A percentile compares a stretch with the other conserved stretches of the same genome.
These are phyloP conservation scores for Pollenia amentaria DNA, from an alignment of 2,888 invertebrate genomes.

Conservation along the genomic window DNA sequence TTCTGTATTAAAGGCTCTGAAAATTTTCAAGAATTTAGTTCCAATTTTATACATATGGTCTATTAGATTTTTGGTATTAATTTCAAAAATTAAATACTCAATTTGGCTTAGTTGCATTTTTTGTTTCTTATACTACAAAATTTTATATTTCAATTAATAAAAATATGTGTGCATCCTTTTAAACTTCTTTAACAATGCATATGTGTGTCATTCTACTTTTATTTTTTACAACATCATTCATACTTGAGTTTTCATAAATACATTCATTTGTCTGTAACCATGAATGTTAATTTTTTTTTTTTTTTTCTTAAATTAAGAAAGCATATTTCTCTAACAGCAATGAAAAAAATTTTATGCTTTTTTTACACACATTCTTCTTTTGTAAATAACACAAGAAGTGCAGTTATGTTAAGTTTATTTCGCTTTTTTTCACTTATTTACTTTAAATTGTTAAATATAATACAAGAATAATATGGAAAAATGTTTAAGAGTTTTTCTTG, in stretches of 20 bases:
- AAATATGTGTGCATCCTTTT: not conserved
- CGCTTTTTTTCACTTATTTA: constrained; percentile 7
- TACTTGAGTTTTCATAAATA: constrained; percentile 24
- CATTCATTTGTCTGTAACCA: constrained; percentile 48
- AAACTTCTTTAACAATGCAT: not conserved
- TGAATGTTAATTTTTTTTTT: constrained; percentile 10
- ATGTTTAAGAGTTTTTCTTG: not conserved
- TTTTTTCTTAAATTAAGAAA: not conserved
- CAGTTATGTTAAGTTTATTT: constrained; percentile 26
- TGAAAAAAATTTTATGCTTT: constrained; percentile 38
- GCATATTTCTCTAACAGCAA: constrained; percentile 15
- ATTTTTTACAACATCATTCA: constrained; percentile 1
- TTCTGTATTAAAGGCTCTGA: too few relatives aligned
- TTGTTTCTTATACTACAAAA: too few relatives aligned
- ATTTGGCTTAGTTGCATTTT: too few relatives aligned
- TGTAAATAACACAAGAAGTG: constrained; percentile 24
- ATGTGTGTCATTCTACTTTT: not conserved
- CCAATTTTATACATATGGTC: too few relatives aligned
- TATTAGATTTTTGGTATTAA: too few relatives aligned
- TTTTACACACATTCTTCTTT: constrained; percentile 48
- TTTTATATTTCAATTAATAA: too few relatives aligned
- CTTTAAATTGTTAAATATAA: constrained; percentile 38
- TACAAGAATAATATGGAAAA: constrained; percentile 29
- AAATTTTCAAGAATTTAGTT: too few relatives aligned
- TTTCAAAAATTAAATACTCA: too few relatives aligned